Conservation (phyloP, 1,140 invertebrate species). For the Ooceraea biroi region DNA sequence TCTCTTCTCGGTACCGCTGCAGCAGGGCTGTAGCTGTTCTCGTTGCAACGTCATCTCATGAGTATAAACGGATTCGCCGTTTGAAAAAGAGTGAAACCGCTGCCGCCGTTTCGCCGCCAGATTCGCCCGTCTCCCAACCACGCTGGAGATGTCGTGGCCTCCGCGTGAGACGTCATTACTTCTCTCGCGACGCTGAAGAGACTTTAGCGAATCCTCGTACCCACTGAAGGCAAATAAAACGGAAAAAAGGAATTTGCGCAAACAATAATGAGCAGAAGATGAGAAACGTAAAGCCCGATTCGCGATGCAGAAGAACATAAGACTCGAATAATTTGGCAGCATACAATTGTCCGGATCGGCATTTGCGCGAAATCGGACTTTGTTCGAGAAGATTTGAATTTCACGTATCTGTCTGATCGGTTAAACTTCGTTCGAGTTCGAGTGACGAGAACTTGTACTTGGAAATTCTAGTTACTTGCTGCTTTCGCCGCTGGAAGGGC, state of each 20-base stretch:
- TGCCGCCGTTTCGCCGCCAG: slow-evolving; percentile 71
- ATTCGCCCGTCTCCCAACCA: slow-evolving; percentile 63
- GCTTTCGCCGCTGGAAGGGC: slow-evolving; percentile 89
- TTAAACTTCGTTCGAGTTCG: background rate
- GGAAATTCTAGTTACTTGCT: slow-evolving; percentile 87
- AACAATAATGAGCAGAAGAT: too few species aligned
- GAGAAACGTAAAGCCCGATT: background rate
- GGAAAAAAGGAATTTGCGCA: background rate
- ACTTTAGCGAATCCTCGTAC: slow-evolving; percentile 84
- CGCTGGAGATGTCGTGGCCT: slow-evolving; percentile 69
- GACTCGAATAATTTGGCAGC: too few species aligned
- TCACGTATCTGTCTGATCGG: background rate
- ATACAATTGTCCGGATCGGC: too few species aligned
- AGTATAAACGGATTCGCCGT: slow-evolving; percentile 75
- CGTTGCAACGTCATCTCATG: slow-evolving; percentile 76
- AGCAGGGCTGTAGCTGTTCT: slow-evolving; percentile 61
- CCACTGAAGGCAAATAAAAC: slow-evolving; percentile 73
- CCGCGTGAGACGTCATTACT: slow-evolving; percentile 66
- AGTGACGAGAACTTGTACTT: background rate
- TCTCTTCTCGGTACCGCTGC: slow-evolving; percentile 68
- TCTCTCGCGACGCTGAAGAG: slow-evolving; percentile 78
- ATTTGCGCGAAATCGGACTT: background rate
- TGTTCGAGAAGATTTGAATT: background rate
- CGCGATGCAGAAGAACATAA: too few species aligned
- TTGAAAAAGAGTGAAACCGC: slow-evolving; percentile 79